Evolutionary conservation across 2,888 invertebrate species (phyloP), one percentile per base, ranked within the genome.

Genomic region (Antheraea yamamai): DNA sequence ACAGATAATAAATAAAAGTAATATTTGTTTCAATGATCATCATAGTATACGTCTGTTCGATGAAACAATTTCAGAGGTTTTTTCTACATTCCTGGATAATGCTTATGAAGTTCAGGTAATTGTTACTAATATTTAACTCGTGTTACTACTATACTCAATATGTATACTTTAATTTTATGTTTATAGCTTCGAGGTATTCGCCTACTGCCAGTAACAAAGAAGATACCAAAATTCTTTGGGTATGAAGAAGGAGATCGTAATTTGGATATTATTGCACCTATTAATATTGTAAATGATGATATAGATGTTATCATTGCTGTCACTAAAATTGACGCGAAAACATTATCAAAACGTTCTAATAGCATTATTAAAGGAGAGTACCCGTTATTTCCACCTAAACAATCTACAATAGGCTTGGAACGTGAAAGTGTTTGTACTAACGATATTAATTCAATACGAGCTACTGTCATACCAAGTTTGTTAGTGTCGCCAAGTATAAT

Each of bases 371-470:
- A 82, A 77, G 92, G 89, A 76, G 94, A 94, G 55, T 94, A 85
- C 80, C 85, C 92, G 2, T 79, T 94, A 64, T 91, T 83, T 78
- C 93, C 94, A 68, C 88, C 89, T 23, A 81, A 77, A 76, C 68
- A 78, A n/a, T 77, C 77, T 23, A 75, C 87, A 10, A 77, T 73
- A 10, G 72, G 73, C 8, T 75, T 85, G 61, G 79, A 83, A 23
- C 87, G 92, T 64, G 88, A 91, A 79, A 80, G 78, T 26, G 79
- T 85, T 73, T 94, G 93, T 77, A 92, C 93, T 3, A 94, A 94
- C 77, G 93, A 94, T 78, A 84, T 93, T 10, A 94, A 94, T 81
- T 86, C 80, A 52, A 82, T 92, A 16, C 82, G 87, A 81, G 75
- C 76, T 26, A 76, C 81, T 6, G n/a, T 86, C 1, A 80, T 75